phyloP scores from a whole-genome alignment of 2,113 vertebrate species.

The Bufo gargarizans region DNA sequence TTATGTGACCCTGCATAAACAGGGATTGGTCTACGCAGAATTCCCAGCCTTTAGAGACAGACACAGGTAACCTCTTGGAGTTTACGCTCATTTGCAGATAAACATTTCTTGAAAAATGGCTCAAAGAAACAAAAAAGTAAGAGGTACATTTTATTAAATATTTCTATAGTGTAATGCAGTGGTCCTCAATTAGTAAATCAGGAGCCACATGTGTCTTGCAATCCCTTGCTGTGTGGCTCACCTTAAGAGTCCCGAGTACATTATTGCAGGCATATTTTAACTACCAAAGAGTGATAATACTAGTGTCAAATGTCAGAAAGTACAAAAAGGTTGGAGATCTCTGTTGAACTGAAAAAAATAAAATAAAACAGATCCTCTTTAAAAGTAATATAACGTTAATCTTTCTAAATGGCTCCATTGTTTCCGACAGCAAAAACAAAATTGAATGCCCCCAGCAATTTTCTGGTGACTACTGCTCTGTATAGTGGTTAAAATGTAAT shows the following conservation, averaged over 20 bases:
- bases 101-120: no score
- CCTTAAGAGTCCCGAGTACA: not conserved
- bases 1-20: no score
- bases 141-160: no score
- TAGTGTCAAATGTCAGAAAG: not conserved
- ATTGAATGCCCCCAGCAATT: not conserved
- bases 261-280: not conserved
- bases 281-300: not conserved
- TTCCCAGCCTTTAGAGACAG: no score
- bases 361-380: not conserved
- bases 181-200: no score
- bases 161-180: no score
- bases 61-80: no score
- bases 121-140: no score
- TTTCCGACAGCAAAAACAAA: not conserved
- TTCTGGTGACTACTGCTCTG: not conserved
- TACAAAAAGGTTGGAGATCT: not conserved
- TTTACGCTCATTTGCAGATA: no score
- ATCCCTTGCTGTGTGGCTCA: not conserved
- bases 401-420: not conserved
- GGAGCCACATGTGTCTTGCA: no score
- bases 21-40: no score
- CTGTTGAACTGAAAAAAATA: not conserved
- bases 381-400: not conserved
- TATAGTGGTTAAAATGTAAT: not conserved